phyloP scores from a whole-genome alignment of 2,797 vertebrate genomes.

The Acropternis orthonyx region DNA sequence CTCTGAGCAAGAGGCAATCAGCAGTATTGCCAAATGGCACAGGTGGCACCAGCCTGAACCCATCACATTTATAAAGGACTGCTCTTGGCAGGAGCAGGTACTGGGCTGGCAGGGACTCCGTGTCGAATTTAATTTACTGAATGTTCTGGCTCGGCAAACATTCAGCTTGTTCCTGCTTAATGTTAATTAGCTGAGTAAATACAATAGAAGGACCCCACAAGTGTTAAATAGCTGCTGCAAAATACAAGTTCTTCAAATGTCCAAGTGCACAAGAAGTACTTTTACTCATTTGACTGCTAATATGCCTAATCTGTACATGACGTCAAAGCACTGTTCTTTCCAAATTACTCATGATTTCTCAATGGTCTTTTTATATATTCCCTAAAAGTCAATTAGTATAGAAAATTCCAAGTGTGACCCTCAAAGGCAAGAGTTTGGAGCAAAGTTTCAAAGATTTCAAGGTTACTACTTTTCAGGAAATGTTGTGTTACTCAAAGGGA shows the following conservation, averaged over 20 bases:
- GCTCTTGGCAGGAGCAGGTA: constrained; percentile 31
- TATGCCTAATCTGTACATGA: neutral
- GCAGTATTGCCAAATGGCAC: neutral
- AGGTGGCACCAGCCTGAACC: constrained; percentile 4
- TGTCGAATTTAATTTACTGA: constrained; percentile 23
- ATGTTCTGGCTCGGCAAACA: constrained; percentile 13
- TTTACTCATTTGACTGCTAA: neutral
- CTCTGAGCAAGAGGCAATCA: neutral
- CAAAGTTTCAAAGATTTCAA: neutral
- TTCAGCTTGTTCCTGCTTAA: constrained; percentile 16
- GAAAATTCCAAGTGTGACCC: neutral
- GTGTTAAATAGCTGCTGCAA: neutral
- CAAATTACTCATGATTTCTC: neutral
- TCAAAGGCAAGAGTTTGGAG: neutral
- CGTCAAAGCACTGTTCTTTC: neutral
- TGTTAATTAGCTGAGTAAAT: neutral
- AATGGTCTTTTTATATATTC: neutral
- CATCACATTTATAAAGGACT: constrained; percentile 12
- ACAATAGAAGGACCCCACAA: neutral
- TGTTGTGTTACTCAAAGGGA: neutral
- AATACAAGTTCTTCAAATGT: neutral
- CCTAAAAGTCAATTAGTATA: neutral
- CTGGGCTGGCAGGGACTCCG: neutral
- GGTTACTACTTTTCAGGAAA: neutral
- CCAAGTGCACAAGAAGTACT: neutral